Conservation (phyloP, 2,113 vertebrate genomes). For the Dipodomys spectabilis region DNA sequence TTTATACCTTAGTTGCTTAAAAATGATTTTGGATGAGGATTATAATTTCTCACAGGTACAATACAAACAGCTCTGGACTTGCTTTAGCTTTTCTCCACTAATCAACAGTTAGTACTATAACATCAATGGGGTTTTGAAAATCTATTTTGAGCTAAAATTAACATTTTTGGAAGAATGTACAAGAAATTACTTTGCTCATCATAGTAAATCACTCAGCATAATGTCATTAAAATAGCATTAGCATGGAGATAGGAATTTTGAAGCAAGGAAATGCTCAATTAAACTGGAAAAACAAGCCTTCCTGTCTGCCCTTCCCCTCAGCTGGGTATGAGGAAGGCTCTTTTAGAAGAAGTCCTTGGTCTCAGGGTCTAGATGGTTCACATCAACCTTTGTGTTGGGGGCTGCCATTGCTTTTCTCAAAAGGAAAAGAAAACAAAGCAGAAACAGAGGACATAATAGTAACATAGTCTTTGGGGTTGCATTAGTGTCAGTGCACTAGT, state of each 20-base stretch:
- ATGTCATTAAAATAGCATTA: slow-evolving; percentile 78
- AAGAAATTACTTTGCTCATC: slow-evolving; percentile 79
- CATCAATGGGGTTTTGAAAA: neutral
- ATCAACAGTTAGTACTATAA: slow-evolving; percentile 50
- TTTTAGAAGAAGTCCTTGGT: slow-evolving; percentile 28
- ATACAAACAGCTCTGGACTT: neutral
- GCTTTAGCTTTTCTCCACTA: slow-evolving; percentile 5
- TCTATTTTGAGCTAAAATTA: slow-evolving; percentile 72
- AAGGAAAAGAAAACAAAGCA: neutral
- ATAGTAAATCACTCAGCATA: slow-evolving; percentile 68
- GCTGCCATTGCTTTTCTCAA: neutral
- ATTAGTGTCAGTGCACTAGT: neutral
- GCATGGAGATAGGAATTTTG: slow-evolving; percentile 17
- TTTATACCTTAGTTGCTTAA: slow-evolving; percentile 32
- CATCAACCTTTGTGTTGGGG: neutral
- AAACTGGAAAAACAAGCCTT: slow-evolving; percentile 5
- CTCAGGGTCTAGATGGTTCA: slow-evolving; percentile 41
- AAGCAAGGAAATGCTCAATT: slow-evolving; percentile 65
- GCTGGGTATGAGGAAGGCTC: neutral
- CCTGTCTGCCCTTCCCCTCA: neutral
- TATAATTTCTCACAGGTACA: neutral
- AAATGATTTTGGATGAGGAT: slow-evolving; percentile 34
- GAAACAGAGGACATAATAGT: neutral
- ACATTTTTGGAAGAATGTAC: slow-evolving; percentile 75
- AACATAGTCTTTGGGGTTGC: slow-evolving; percentile 27